phyloP scores from a whole-genome alignment of 1,140 invertebrate species.

The Aphelenchoides besseyi region DNA sequence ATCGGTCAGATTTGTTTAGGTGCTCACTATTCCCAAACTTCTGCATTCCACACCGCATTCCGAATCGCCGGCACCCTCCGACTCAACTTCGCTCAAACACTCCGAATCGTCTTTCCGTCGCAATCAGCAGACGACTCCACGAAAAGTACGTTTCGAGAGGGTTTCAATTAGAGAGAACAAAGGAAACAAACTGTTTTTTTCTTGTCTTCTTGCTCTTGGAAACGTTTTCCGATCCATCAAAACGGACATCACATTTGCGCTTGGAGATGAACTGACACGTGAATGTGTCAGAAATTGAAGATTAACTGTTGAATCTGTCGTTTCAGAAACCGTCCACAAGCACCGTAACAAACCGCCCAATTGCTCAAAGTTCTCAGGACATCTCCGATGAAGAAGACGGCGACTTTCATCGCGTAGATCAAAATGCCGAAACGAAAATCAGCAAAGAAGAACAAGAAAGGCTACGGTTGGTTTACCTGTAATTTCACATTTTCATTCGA shows the following conservation, averaged over 20 bases:
- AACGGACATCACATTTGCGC: too few relatives aligned
- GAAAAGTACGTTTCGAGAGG: conserved; percentile 40
- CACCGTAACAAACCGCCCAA: conserved; percentile 29
- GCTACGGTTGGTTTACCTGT: conserved; percentile 40
- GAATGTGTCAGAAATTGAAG: too few relatives aligned
- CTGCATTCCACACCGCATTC: conserved; percentile 41
- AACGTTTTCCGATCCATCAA: too few relatives aligned
- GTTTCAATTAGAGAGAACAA: too few relatives aligned
- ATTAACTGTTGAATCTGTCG: not conserved
- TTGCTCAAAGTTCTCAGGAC: conserved; percentile 53
- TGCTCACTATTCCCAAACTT: conserved; percentile 25
- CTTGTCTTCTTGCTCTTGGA: conserved; percentile 13
- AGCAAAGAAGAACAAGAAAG: conserved; percentile 62
- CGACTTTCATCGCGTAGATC: conserved; percentile 33
- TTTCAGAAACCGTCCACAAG: conserved; percentile 38
- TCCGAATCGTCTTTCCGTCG: conserved; percentile 46
- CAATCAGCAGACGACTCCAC: conserved; percentile 37
- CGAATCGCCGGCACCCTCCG: conserved; percentile 56
- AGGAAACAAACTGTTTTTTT: not conserved
- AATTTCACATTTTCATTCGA: conserved; percentile 7
- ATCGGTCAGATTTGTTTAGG: conserved; percentile 28
- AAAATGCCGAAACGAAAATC: conserved; percentile 39
- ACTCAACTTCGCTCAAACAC: conserved; percentile 56
- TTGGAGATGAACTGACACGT: too few relatives aligned
- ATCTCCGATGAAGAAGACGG: conserved; percentile 54